Percentiles rank a stretch among this genome's conserved stretches.
Conservation (phyloP, 2,888 invertebrate genomes). For the Hydraecia micacea region DNA sequence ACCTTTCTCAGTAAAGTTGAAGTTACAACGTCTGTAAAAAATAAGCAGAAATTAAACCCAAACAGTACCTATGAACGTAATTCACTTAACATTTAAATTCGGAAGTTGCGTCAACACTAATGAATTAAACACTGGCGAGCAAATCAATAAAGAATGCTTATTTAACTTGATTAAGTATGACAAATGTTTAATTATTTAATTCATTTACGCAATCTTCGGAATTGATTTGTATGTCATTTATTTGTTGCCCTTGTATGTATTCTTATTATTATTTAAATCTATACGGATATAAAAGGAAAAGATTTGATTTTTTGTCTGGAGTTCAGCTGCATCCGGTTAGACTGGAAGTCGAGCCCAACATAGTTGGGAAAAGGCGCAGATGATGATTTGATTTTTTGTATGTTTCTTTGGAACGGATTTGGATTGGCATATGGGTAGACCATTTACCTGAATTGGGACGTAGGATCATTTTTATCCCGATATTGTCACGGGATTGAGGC, state of each 20-base stretch:
- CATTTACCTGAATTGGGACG: too few relatives aligned
- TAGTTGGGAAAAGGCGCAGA: too few relatives aligned
- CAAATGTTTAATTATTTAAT: conserved; percentile 50
- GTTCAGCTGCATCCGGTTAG: too few relatives aligned
- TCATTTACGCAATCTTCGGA: conserved; percentile 21
- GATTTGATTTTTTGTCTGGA: too few relatives aligned
- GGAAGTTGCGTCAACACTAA: conserved; percentile 36
- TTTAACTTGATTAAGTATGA: conserved; percentile 45
- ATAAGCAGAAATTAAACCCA: neutral
- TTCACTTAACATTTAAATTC: conserved; percentile 46
- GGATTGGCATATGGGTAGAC: too few relatives aligned
- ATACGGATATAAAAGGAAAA: too few relatives aligned
- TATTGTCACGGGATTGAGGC: neutral
- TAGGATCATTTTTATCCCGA: neutral
- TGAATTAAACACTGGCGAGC: conserved; percentile 22
- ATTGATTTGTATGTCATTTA: conserved; percentile 2
- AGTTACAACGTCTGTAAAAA: neutral
- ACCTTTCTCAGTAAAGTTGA: neutral
- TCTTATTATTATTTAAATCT: neutral
- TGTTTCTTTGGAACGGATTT: too few relatives aligned
- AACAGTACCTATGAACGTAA: neutral
- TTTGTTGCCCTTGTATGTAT: neutral
- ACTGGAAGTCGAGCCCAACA: too few relatives aligned
- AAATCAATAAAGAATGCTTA: conserved; percentile 39
- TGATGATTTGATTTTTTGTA: too few relatives aligned